These are phyloP conservation scores for Salvator merianae DNA, from an alignment of 2,113 vertebrate species.

Conservation along the genomic window DNA sequence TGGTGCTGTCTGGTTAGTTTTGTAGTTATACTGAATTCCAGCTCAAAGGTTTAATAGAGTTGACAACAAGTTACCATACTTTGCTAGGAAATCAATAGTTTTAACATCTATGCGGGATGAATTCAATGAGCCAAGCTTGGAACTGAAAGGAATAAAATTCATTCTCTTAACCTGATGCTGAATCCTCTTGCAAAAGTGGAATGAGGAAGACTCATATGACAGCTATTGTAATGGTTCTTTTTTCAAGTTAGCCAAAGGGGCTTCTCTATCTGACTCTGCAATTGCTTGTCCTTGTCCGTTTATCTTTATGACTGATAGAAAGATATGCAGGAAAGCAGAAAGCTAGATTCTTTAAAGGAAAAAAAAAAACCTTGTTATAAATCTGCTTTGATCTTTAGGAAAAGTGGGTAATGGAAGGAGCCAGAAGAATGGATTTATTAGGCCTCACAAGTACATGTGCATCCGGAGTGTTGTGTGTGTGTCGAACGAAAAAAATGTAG, in stretches of 20 bases:
- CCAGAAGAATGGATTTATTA: constrained; percentile 38
- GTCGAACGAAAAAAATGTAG: constrained; percentile 14
- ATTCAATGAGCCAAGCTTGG: constrained; percentile 10
- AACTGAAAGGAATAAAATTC: constrained; percentile 18
- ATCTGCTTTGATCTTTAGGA: constrained; percentile 46
- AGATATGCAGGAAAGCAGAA: constrained; percentile 22
- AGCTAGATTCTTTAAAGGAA: not conserved
- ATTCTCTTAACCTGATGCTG: not conserved
- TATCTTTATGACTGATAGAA: constrained; percentile 36
- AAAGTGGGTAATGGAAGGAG: constrained; percentile 29
- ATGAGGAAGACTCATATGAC: not conserved
- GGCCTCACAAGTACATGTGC: constrained; percentile 17
- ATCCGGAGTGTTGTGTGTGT: not conserved
- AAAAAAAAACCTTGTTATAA: not conserved
- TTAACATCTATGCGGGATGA: not conserved
- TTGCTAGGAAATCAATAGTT: not conserved
- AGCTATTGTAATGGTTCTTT: constrained; percentile 31
- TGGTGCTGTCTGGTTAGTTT: not conserved
- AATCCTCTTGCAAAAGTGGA: not conserved
- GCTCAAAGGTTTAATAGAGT: not conserved
- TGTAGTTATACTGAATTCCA: not conserved
- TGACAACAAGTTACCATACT: not conserved
- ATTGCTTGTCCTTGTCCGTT: constrained; percentile 32
- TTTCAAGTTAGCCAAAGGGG: not conserved
- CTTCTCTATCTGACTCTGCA: constrained; percentile 23